Conservation (phyloP, 1,140 invertebrate species). For the Trichomalopsis sarcophagae region DNA sequence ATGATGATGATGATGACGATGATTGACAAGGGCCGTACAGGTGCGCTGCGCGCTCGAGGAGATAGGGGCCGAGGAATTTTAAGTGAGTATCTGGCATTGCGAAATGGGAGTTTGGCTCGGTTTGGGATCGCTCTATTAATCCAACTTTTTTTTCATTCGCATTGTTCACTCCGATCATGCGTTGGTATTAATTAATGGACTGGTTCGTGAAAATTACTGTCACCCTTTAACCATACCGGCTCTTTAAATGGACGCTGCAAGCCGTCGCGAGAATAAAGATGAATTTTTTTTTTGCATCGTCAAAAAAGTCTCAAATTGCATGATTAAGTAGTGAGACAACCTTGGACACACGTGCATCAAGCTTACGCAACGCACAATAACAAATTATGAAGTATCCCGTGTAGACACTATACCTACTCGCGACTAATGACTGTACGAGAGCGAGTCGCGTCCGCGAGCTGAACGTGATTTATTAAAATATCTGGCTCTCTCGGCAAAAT, state of each 20-base stretch:
- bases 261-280: not conserved
- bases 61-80: not conserved
- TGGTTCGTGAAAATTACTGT: too few species aligned
- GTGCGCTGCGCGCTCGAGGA: not conserved
- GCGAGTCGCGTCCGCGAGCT: not conserved
- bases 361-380: not conserved
- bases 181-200: too few species aligned
- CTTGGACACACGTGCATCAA: not conserved
- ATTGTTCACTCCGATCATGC: too few species aligned
- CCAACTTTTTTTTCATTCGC: not conserved
- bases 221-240: too few species aligned
- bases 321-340: not conserved
- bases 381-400: not conserved
- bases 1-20: not conserved
- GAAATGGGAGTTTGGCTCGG: not conserved
- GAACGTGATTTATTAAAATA: not conserved
- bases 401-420: not conserved
- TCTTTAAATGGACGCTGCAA: too few species aligned
- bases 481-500: not conserved
- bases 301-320: not conserved
- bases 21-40: conserved; percentile 2
- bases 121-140: not conserved
- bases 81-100: not conserved
- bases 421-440: not conserved
- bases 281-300: not conserved